phyloP scores from a whole-genome alignment of 1,140 invertebrate genomes.

The Hylyphantes graminicola region DNA sequence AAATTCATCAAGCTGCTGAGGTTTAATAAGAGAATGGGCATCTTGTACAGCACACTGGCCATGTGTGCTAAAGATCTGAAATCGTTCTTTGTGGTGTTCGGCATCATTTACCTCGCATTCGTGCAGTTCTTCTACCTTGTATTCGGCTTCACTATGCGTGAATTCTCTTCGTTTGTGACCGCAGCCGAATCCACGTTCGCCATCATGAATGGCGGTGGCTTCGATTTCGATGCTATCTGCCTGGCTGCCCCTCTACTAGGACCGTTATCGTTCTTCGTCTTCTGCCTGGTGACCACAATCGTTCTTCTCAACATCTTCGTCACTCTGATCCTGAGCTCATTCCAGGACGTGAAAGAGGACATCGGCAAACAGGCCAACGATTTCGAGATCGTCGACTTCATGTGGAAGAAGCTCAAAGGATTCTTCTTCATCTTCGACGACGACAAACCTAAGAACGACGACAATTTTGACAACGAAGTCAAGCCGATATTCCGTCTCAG shows the following conservation, averaged over 20 bases:
- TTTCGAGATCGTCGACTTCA: slow-evolving; percentile 70
- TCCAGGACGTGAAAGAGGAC: slow-evolving; percentile 67
- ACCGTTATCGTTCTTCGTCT: slow-evolving; percentile 71
- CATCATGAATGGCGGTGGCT: slow-evolving; percentile 72
- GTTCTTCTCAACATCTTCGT: slow-evolving; percentile 74
- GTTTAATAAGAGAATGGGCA: slow-evolving; percentile 68
- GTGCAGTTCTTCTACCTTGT: slow-evolving; percentile 71
- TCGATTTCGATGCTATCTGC: slow-evolving; percentile 71
- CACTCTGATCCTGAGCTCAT: slow-evolving; percentile 72
- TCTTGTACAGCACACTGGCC: slow-evolving; percentile 66
- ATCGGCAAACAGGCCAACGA: slow-evolving; percentile 68
- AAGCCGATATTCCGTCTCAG: slow-evolving; percentile 35
- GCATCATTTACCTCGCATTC: slow-evolving; percentile 67
- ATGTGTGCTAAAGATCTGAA: slow-evolving; percentile 68
- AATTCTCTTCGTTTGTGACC: slow-evolving; percentile 70
- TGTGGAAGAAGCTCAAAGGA: slow-evolving; percentile 68
- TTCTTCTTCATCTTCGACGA: slow-evolving; percentile 60
- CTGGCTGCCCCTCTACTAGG: slow-evolving; percentile 68
- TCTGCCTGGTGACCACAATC: slow-evolving; percentile 71
- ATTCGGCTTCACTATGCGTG: slow-evolving; percentile 67
- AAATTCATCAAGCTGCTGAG: slow-evolving; percentile 71
- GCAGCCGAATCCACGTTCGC: slow-evolving; percentile 71
- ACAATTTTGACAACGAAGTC: slow-evolving; percentile 47
- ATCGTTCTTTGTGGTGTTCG: slow-evolving; percentile 68
- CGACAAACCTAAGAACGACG: slow-evolving; percentile 46